Evolutionary conservation across 2,888 invertebrate genomes (phyloP), one percentile per base, ranked within the genome.

Genomic region (Leucophenga montana): DNA sequence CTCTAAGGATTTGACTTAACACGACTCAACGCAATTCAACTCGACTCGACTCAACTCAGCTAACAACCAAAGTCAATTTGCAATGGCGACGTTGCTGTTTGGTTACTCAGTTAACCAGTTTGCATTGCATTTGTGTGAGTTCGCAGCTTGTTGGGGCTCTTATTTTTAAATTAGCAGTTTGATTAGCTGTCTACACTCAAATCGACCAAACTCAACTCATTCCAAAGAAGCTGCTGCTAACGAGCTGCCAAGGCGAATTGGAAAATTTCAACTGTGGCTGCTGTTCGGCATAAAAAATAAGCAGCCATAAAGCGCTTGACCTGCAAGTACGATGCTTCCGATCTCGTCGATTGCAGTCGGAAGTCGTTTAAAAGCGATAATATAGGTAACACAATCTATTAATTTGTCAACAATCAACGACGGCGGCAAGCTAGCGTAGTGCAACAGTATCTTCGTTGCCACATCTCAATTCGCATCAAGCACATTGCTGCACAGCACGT

Each of bases 331-430:
- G 50, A 50, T 18, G 50, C n/a, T 11, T 50, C 50, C 16, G 50
- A 14, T 27, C 16, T 1, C 1, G 3, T 46, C 13, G 46, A 46
- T 20, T 44, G 44, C 61, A 48, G 18, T 68, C 50, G 48, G 53
- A 62, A 20, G 61, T 50, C 80, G 85, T 84, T 82, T 85, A 79
- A 85, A 77, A 82, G 83, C 85, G 82, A 82, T 83, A 83, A 83
- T 85, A 82, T 85, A 85, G 84, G 84, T 84, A 80, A 79, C 80
- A 78, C 85, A 85, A 86, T 86, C 85, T 86, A 85, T 85, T 85
- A 86, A 85, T 85, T 85, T 85, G 85, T 85, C 85, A 85, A 85
- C 85, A 84, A 81, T 82, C 82, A 81, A 83, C 69, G 79, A 76
- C 73, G 69, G 59, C 66, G 64, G 67, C 39, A 11, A 39, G 1